Evolutionary conservation across 2,888 invertebrate genomes (phyloP).

Genomic region (Drosophila parthenogenetica): DNA sequence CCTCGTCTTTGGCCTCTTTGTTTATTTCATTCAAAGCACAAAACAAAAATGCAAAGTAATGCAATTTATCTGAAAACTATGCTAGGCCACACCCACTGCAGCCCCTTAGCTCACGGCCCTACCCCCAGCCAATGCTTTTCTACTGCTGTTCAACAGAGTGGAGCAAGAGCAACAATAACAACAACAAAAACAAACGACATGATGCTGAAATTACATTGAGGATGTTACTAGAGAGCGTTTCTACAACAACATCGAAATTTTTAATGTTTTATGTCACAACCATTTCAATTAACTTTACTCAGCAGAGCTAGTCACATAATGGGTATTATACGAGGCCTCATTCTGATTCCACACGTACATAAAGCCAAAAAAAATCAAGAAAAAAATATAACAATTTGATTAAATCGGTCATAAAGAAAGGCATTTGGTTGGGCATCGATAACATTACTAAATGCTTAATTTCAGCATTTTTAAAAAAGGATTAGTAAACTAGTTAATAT

Average conservation of each 20-base stretch:
- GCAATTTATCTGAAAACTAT: slow-evolving; percentile 74
- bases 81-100: slow-evolving; percentile 48
- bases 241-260: slow-evolving; percentile 25
- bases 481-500: too few relatives aligned
- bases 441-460: background rate
- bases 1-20: slow-evolving; percentile 25
- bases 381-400: slow-evolving; percentile 4
- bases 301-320: slow-evolving; percentile 32
- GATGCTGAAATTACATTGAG: slow-evolving; percentile 51
- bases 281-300: slow-evolving; percentile 62
- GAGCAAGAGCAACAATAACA: slow-evolving; percentile 28
- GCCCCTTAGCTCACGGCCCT: slow-evolving; percentile 1
- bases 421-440: background rate
- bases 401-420: background rate
- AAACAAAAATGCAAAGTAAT: slow-evolving; percentile 71
- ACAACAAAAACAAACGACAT: slow-evolving; percentile 36
- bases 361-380: background rate
- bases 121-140: background rate
- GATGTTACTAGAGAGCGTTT: slow-evolving; percentile 20
- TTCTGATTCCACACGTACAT: slow-evolving; percentile 9
- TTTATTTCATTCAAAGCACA: slow-evolving; percentile 64
- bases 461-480: too few relatives aligned
- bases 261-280: slow-evolving; percentile 61
- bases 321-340: slow-evolving; percentile 23
- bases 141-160: slow-evolving; percentile 29